These are phyloP conservation scores for Gobiocypris rarus DNA, from an alignment of 2,113 vertebrate species.

Conservation along the genomic window DNA sequence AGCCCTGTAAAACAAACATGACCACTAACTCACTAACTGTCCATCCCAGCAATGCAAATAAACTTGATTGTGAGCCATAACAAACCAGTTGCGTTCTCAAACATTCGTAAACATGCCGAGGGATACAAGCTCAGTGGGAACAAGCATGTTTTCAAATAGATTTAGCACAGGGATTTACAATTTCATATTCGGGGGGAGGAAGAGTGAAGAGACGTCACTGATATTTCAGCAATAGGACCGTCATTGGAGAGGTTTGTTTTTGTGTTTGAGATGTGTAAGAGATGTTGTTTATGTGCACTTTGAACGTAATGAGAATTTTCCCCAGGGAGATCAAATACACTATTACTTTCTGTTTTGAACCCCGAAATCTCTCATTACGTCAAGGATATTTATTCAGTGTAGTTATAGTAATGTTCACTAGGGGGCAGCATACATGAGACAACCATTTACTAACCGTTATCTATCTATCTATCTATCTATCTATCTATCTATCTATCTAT, in stretches of 20 bases:
- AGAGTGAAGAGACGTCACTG: conserved; percentile 33
- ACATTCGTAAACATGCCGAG: conserved; percentile 1
- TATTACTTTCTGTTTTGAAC: background rate
- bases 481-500: conserved; percentile 1
- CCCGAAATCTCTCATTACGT: background rate
- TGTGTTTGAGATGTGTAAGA: conserved; percentile 42
- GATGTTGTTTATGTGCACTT: conserved; percentile 48
- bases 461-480: conserved; percentile 1
- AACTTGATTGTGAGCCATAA: conserved; percentile 41
- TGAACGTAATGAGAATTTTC: conserved; percentile 26
- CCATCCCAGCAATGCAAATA: conserved; percentile 32
- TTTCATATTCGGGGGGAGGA: background rate
- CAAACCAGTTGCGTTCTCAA: conserved; percentile 53
- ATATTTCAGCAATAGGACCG: background rate
- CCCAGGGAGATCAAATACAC: conserved; percentile 18
- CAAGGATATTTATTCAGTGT: background rate
- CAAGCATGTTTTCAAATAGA: conserved; percentile 35
- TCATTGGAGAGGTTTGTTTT: conserved; percentile 51
- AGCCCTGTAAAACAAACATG: conserved; percentile 58
- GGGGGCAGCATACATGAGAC: conserved; percentile 75
- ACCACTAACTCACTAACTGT: conserved; percentile 8
- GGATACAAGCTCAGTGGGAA: conserved; percentile 54
- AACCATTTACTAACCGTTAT: conserved; percentile 7
- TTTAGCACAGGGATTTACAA: conserved; percentile 42
- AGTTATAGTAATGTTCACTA: conserved; percentile 64